Evolutionary conservation across 2,113 vertebrate genomes (phyloP).

Genomic region (Myotis lucifugus): DNA sequence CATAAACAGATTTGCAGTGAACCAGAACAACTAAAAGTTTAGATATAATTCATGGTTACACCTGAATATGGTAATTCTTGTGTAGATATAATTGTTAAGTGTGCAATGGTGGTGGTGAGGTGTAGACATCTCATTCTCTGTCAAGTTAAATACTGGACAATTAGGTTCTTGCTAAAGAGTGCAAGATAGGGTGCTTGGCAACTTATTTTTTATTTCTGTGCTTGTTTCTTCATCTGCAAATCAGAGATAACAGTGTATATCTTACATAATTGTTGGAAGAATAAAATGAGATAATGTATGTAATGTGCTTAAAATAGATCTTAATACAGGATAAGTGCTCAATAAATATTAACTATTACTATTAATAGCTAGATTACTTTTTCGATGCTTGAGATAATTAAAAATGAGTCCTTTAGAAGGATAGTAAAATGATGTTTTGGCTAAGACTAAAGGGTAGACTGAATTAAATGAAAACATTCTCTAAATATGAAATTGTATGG

Average conservation of each 20-base stretch:
- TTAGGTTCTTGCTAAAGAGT: not conserved
- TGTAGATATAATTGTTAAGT: not conserved
- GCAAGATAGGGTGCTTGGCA: not conserved
- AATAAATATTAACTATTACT: constrained; percentile 14
- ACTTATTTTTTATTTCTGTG: not conserved
- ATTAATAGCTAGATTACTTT: not conserved
- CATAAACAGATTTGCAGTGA: not conserved
- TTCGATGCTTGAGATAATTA: constrained; percentile 49
- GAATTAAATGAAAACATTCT: constrained; percentile 3
- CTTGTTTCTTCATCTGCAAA: constrained; percentile 29
- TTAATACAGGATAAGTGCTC: not conserved
- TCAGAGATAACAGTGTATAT: not conserved
- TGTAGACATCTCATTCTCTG: not conserved
- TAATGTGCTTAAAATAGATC: not conserved
- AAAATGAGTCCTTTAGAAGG: not conserved
- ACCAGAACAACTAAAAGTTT: not conserved
- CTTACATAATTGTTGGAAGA: not conserved
- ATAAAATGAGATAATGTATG: constrained; percentile 14
- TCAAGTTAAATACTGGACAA: constrained; percentile 10
- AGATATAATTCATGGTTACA: not conserved
- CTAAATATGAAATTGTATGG: not conserved
- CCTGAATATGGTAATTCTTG: not conserved
- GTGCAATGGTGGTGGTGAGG: not conserved
- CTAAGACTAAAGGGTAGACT: not conserved
- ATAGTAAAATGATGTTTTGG: not conserved